Conservation (phyloP, 2,113 vertebrate genomes). For the Tupaia tana region DNA sequence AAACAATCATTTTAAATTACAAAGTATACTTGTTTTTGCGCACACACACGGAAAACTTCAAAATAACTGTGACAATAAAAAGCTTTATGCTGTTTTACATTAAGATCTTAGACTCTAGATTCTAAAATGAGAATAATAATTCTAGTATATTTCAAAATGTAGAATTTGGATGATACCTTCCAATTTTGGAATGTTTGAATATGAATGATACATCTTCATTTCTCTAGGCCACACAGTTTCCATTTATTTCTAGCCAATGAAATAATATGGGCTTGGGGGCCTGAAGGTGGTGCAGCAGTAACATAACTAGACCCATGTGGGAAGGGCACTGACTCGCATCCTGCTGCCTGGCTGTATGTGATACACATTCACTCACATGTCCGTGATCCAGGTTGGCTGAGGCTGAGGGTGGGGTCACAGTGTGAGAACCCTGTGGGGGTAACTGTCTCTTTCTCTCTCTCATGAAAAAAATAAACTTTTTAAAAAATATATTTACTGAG, state of each 20-base stretch:
- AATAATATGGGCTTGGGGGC: not conserved
- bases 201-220: not conserved
- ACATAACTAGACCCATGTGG: no score
- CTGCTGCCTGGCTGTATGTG: no score
- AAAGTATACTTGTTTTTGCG: not conserved
- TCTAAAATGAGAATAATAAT: not conserved
- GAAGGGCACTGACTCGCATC: no score
- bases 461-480: no score
- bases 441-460: no score
- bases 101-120: not conserved
- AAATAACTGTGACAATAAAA: not conserved
- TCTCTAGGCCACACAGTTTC: not conserved
- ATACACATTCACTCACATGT: no score
- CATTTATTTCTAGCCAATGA: not conserved
- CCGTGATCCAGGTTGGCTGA: no score
- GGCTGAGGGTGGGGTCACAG: no score
- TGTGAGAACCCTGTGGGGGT: no score
- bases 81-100: not conserved
- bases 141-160: not conserved
- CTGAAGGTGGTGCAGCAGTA: no score
- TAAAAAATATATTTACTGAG: no score
- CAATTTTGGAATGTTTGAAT: not conserved
- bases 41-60: not conserved
- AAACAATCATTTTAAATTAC: constrained; percentile 36
- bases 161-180: not conserved